phyloP scores from a whole-genome alignment of 2,113 vertebrate species.

The Grantiella picta region DNA sequence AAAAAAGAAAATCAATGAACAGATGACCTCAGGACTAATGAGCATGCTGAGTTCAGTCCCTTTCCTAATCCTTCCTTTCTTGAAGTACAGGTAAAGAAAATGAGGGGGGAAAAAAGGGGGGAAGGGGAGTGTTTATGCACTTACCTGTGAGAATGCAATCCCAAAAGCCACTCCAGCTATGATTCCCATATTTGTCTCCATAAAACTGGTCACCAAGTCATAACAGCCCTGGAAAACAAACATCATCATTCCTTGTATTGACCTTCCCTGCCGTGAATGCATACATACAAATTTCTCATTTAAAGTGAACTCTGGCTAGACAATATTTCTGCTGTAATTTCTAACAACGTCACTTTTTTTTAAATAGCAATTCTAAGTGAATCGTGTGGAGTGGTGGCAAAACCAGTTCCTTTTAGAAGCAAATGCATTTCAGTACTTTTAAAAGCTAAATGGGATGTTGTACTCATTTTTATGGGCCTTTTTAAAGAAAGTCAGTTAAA shows the following conservation, averaged over 20 bases:
- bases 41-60: constrained; percentile 60
- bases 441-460: neutral
- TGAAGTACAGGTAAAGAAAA: constrained; percentile 13
- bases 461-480: neutral
- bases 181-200: constrained; percentile 96
- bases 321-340: neutral
- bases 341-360: neutral
- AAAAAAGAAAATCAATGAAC: constrained; percentile 80
- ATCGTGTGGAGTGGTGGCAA: neutral
- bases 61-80: constrained; percentile 53
- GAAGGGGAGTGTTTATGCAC: neutral
- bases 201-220: constrained; percentile 92
- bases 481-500: neutral
- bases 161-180: constrained; percentile 96
- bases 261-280: neutral
- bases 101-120: neutral
- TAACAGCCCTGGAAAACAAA: constrained; percentile 87
- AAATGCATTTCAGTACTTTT: neutral
- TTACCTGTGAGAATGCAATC: constrained; percentile 96
- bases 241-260: neutral
- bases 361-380: neutral
- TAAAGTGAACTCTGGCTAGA: neutral
- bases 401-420: neutral
- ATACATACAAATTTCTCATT: neutral
- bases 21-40: constrained; percentile 75